Evolutionary conservation across 2,113 vertebrate genomes (phyloP).

Genomic region (Spheniscus mendiculus): DNA sequence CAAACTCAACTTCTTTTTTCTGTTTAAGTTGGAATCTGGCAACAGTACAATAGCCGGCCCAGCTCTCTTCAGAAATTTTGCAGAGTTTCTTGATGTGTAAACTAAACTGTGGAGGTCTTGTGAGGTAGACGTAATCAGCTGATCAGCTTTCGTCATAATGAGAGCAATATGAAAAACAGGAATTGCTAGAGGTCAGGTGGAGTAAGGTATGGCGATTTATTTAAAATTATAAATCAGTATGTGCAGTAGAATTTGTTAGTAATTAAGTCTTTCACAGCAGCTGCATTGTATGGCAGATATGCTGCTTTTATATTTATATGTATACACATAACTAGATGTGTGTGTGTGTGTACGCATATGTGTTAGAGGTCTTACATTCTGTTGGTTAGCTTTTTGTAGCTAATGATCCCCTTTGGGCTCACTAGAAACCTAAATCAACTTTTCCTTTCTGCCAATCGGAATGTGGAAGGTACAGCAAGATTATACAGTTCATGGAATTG

Average conservation of each 20-base stretch:
- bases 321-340: background rate
- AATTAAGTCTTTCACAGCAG: background rate
- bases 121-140: background rate
- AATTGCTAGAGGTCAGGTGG: background rate
- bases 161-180: background rate
- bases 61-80: background rate
- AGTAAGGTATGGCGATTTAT: background rate
- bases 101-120: background rate
- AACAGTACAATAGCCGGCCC: background rate
- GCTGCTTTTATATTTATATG: background rate
- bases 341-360: fast-evolving
- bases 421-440: background rate
- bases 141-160: background rate
- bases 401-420: background rate
- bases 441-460: background rate
- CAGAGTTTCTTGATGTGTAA: background rate
- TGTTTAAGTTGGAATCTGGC: background rate
- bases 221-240: background rate
- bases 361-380: background rate
- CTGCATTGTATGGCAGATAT: background rate
- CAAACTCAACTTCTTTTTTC: background rate
- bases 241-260: background rate
- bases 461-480: conserved; percentile 27
- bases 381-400: background rate
- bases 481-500: conserved; percentile 22